Conservation (phyloP, 2,113 vertebrate species). For the Chunga burmeisteri region DNA sequence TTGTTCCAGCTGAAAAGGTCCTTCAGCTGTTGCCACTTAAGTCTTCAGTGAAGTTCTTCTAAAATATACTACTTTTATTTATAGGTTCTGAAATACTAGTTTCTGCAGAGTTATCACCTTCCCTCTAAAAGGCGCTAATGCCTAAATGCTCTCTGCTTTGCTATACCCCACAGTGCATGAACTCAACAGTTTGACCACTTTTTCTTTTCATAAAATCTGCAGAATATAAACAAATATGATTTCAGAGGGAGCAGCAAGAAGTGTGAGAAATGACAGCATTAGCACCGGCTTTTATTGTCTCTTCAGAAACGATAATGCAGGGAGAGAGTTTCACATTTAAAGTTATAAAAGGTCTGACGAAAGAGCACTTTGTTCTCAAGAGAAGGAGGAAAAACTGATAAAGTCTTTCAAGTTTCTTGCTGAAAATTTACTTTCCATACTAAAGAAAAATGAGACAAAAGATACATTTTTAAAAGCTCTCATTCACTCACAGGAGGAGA, state of each 20-base stretch:
- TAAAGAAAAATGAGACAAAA: constrained; percentile 63
- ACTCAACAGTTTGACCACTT: not conserved
- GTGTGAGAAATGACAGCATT: constrained; percentile 55
- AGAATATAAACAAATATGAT: constrained; percentile 43
- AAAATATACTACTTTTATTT: not conserved
- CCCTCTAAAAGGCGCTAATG: not conserved
- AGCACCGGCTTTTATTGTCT: constrained; percentile 45
- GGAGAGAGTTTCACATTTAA: constrained; percentile 53
- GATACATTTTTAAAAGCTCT: constrained; percentile 41
- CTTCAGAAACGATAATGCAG: constrained; percentile 47
- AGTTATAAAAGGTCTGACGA: constrained; percentile 56
- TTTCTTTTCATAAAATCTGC: not conserved
- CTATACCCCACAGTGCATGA: not conserved
- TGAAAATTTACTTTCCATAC: constrained; percentile 65
- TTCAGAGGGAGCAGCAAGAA: constrained; percentile 41
- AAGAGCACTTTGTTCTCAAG: constrained; percentile 56
- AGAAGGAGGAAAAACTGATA: constrained; percentile 50
- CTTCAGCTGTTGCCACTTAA: constrained; percentile 39
- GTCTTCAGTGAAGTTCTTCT: not conserved
- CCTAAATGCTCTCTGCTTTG: not conserved
- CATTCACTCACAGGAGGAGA: constrained; percentile 26
- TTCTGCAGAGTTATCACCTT: not conserved
- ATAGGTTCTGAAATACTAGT: not conserved
- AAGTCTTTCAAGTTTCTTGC: constrained; percentile 62
- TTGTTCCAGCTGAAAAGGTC: constrained; percentile 60